Base-by-base conservation (phyloP, 2,888 invertebrate genomes). In the Alcis repandata region DNA sequence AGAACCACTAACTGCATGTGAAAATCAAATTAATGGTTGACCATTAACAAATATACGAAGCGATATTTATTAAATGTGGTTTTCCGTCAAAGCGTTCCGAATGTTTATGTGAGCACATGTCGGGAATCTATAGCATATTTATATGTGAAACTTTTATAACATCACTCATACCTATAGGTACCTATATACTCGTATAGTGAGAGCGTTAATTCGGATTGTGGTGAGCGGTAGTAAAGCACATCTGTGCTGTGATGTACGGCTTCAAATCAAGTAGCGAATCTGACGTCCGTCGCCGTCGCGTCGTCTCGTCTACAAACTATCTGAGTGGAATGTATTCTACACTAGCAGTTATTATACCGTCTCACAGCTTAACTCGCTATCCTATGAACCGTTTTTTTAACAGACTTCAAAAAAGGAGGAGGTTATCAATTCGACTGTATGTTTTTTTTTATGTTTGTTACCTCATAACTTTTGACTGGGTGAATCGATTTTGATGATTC, bases 191-290 rank as follows among this genome's bases (percentile, higher is more conserved):
- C 71, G 71, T 73, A 73, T 71, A 51, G 60, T 51, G 59, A 59
- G 69, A 73, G 71, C 76, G 79, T 76, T 82, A 77, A 79, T 76
- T 77, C 70, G 68, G 69, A 73, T 73, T 72, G 73, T 72, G 71
- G 77, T 77, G 73, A 76, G 75, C 71, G 80, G 81, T 81, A 82
- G 80, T 84, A 89, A 89, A 89, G 86, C 79, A 82, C 87, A 88
- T 86, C 83, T 88, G 86, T 78, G 80, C 45, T 60, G 15, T 57
- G 60, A 60, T 75, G 67, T 73, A 73, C 74, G 72, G 71, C 71
- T 65, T 70, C 70, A 64, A 58, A 62, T 63, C 53, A 64, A 62
- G 62, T 64, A 70, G 68, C 69, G 60, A 66, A 74, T 76, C 70
- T 71, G 71, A 77, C 64, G 27, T 27, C 27, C 6, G 27, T 27